Percentiles rank a stretch among this genome's conserved stretches.
Evolutionary conservation across 2,888 invertebrate genomes (phyloP).

Genomic region (Chrysina gloriosa): DNA sequence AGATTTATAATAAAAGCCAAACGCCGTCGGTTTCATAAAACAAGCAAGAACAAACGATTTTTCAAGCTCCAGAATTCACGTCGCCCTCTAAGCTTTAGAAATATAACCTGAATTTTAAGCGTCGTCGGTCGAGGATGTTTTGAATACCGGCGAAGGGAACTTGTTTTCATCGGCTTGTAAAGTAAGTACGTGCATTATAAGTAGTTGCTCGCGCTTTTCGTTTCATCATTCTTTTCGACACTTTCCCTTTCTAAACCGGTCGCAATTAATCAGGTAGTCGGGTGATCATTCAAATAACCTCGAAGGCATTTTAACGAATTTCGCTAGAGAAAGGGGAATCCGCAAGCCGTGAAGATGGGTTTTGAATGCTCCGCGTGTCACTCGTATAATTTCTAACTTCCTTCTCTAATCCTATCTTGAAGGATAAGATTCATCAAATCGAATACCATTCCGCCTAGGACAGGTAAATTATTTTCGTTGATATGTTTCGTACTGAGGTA

Average conservation of each 20-base stretch:
- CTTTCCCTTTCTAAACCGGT: not conserved
- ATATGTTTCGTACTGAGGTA: not conserved
- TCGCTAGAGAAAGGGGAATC: too few relatives aligned
- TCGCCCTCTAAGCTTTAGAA: conserved; percentile 31
- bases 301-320: too few relatives aligned
- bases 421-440: too few relatives aligned
- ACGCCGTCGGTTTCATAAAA: conserved; percentile 42
- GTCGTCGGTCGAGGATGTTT: not conserved
- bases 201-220: not conserved
- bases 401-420: too few relatives aligned
- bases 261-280: not conserved
- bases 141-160: not conserved
- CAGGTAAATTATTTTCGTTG: not conserved
- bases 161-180: conserved; percentile 18
- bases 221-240: conserved; percentile 5
- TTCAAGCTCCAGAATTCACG: conserved; percentile 38
- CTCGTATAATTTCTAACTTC: too few relatives aligned
- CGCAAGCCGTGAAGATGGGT: too few relatives aligned
- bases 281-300: too few relatives aligned
- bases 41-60: conserved; percentile 45
- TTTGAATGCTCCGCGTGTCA: too few relatives aligned
- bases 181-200: conserved; percentile 17
- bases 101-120: conserved; percentile 43
- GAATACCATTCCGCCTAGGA: too few relatives aligned
- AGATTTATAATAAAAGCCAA: conserved; percentile 43